Evolutionary conservation across 1,140 invertebrate genomes (phyloP).

Genomic region (Hyles euphorbiae): DNA sequence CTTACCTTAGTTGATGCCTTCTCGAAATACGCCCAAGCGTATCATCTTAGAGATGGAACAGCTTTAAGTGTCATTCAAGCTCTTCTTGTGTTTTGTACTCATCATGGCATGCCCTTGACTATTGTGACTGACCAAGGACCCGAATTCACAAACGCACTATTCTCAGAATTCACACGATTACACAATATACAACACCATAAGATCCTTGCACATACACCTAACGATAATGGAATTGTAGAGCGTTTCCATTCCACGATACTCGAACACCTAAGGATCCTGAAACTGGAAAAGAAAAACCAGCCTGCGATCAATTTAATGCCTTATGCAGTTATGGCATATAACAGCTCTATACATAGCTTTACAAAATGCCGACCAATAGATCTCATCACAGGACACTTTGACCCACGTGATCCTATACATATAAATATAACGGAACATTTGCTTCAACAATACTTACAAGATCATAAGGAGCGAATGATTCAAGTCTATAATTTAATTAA

Average conservation of each 20-base stretch:
- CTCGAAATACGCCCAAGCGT: constrained; percentile 22
- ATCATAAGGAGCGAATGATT: constrained; percentile 4
- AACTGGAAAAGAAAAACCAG: constrained; percentile 12
- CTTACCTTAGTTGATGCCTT: constrained; percentile 17
- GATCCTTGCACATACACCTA: constrained; percentile 11
- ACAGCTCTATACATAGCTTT: constrained; percentile 18
- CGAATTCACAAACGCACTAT: constrained; percentile 19
- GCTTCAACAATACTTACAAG: constrained; percentile 9
- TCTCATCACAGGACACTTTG: constrained; percentile 17
- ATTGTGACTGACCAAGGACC: constrained; percentile 13
- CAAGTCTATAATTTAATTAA: constrained; percentile 18
- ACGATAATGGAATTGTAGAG: constrained; percentile 23
- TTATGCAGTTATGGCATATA: constrained; percentile 22
- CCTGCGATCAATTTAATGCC: constrained; percentile 16
- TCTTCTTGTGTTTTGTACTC: constrained; percentile 10
- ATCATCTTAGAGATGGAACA: constrained; percentile 11
- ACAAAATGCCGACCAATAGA: constrained; percentile 18
- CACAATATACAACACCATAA: constrained; percentile 15
- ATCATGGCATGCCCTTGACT: constrained; percentile 14
- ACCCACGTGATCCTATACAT: constrained; percentile 14
- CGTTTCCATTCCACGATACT: constrained; percentile 24
- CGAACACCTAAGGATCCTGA: constrained; percentile 21
- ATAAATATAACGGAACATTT: constrained; percentile 12
- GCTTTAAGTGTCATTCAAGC: constrained; percentile 12
- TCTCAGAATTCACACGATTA: constrained; percentile 12